Evolutionary conservation across 1,140 invertebrate genomes (phyloP).

Genomic region (Sitophilus oryzae): DNA sequence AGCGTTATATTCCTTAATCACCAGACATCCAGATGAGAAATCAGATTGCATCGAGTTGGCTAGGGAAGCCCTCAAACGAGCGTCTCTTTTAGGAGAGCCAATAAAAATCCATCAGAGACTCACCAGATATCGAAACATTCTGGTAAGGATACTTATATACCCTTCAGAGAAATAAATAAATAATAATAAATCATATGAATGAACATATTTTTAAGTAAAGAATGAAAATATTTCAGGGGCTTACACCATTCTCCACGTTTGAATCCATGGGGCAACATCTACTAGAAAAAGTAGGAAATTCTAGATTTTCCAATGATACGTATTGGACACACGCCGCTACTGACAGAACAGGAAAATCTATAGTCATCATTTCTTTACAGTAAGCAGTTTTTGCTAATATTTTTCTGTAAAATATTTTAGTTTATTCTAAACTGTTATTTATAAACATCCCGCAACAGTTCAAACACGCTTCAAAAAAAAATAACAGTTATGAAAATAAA

Average conservation of each 20-base stretch:
- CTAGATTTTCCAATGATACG: constrained; percentile 35
- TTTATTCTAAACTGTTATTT: constrained; percentile 23
- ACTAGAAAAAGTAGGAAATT: constrained; percentile 37
- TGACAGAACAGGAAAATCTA: constrained; percentile 47
- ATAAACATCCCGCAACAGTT: too few species aligned
- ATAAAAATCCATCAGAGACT: constrained; percentile 60
- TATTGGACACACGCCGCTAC: constrained; percentile 41
- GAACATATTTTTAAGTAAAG: not conserved
- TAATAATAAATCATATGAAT: not conserved
- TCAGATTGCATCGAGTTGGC: constrained; percentile 60
- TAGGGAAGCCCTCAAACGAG: constrained; percentile 61
- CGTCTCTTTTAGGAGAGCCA: constrained; percentile 63
- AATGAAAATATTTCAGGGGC: constrained; percentile 26
- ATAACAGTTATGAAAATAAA: too few species aligned
- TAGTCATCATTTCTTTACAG: constrained; percentile 49
- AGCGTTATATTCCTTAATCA: constrained; percentile 50
- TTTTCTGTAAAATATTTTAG: not conserved
- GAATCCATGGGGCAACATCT: constrained; percentile 41
- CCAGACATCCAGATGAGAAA: constrained; percentile 55
- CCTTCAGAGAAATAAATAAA: too few species aligned
- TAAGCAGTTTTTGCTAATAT: constrained; percentile 42
- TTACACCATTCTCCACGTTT: constrained; percentile 40
- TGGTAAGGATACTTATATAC: constrained; percentile 46
- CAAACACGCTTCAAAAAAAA: too few species aligned
- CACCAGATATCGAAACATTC: constrained; percentile 63